Evolutionary conservation across 2,888 invertebrate genomes (phyloP).

Genomic region (Brachyptera risi): DNA sequence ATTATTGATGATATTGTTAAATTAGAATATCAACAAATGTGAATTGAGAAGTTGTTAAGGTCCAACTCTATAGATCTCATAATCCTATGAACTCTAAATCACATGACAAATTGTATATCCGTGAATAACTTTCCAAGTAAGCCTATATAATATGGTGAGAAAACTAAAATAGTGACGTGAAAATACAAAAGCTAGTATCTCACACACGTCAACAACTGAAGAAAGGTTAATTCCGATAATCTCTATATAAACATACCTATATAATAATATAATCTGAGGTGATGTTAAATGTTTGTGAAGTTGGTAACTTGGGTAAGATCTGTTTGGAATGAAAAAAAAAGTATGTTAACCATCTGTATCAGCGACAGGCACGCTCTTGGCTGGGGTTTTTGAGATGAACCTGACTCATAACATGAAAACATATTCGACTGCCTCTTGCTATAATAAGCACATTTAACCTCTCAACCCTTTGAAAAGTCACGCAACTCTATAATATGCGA

Average conservation of each 20-base stretch:
- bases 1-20: no score
- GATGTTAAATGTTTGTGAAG: slow-evolving; percentile 16
- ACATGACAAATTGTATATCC: no score
- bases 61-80: no score
- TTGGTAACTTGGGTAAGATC: not conserved
- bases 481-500: not conserved
- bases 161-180: not conserved
- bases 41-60: no score
- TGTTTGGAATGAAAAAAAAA: not conserved
- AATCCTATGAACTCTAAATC: no score
- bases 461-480: slow-evolving; percentile 5
- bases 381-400: not conserved
- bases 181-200: not conserved
- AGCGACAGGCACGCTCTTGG: not conserved
- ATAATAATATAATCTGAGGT: not conserved
- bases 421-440: not conserved
- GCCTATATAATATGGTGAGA: no score
- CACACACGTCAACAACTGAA: not conserved
- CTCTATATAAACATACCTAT: not conserved
- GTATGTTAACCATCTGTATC: slow-evolving; percentile 2
- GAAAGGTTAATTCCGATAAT: not conserved
- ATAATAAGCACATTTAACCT: slow-evolving; percentile 17
- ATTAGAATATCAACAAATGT: no score
- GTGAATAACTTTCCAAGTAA: no score
- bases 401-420: not conserved